Evolutionary conservation across 2,797 vertebrate species (phyloP).

Genomic region (Podarcis siculus): DNA sequence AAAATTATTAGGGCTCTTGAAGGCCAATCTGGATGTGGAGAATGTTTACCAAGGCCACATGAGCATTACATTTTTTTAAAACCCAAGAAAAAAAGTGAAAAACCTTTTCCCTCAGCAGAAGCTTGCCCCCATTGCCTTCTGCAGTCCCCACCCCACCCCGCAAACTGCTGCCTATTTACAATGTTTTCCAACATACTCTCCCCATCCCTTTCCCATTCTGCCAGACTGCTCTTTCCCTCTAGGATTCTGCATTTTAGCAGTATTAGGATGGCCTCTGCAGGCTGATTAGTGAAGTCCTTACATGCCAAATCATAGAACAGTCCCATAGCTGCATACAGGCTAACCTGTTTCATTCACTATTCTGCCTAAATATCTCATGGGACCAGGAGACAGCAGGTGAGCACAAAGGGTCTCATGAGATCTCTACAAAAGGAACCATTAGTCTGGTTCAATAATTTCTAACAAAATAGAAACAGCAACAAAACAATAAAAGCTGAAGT

Average conservation of each 20-base stretch:
- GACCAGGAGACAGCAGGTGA: background rate
- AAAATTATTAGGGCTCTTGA: background rate
- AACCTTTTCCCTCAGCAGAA: background rate
- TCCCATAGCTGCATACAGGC: slow-evolving; percentile 16
- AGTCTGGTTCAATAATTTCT: slow-evolving; percentile 22
- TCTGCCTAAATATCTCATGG: background rate
- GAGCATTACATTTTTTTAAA: background rate
- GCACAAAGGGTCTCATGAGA: background rate
- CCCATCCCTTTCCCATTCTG: background rate
- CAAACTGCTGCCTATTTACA: background rate
- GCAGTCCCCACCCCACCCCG: background rate
- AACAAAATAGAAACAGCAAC: slow-evolving; percentile 14
- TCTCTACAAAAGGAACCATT: background rate
- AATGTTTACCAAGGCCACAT: background rate
- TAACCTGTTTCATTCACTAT: slow-evolving; percentile 28
- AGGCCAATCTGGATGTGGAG: background rate
- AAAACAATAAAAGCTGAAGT: slow-evolving; percentile 43
- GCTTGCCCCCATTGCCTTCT: background rate
- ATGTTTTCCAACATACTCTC: background rate
- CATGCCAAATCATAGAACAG: slow-evolving; percentile 4
- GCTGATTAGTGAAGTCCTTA: background rate
- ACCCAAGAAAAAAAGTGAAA: background rate
- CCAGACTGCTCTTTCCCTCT: background rate
- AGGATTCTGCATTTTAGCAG: background rate
- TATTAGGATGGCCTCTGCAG: background rate